These are phyloP conservation scores for Archilochus colubris DNA, from an alignment of 2,113 vertebrate species.

Conservation along the genomic window DNA sequence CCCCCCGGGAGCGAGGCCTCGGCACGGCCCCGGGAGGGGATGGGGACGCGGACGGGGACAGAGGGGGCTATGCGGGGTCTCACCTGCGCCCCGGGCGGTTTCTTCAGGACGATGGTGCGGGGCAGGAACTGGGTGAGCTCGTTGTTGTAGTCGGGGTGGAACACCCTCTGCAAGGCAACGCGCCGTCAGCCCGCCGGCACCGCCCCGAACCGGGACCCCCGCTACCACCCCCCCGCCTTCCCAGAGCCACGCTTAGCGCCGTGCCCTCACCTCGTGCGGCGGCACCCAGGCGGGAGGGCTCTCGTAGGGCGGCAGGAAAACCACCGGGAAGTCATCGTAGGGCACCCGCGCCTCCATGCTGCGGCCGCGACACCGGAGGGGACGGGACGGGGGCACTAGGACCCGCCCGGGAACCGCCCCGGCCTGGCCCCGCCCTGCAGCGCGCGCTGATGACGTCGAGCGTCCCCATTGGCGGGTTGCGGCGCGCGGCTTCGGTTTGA, in stretches of 20 bases:
- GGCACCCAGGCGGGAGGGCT: constrained; percentile 94
- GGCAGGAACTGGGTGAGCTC: constrained; percentile 95
- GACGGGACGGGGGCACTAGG: no score
- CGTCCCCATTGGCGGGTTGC: background rate
- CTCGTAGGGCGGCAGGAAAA: constrained; percentile 93
- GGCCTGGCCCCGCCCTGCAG: background rate
- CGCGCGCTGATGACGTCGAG: fast-evolving
- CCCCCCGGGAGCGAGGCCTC: no score
- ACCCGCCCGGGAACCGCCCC: no score
- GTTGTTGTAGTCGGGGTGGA: constrained; percentile 97
- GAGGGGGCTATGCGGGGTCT: background rate
- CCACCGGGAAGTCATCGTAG: constrained; percentile 94
- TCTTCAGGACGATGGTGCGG: constrained; percentile 89
- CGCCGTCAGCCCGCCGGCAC: background rate
- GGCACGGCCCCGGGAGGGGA: background rate
- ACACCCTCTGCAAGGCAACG: constrained; percentile 82
- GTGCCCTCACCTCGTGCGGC: constrained; percentile 83
- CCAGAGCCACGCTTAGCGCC: fast-evolving
- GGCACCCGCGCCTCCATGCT: constrained; percentile 87
- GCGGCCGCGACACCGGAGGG: background rate
- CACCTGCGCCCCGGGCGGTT: constrained; percentile 92
- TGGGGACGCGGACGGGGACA: no score
- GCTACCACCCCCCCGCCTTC: background rate
- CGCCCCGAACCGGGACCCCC: background rate
- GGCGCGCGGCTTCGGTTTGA: constrained; percentile 32